These are phyloP conservation scores for Gopherus evgoodei DNA, from an alignment of 2,113 vertebrate genomes.

Conservation along the genomic window DNA sequence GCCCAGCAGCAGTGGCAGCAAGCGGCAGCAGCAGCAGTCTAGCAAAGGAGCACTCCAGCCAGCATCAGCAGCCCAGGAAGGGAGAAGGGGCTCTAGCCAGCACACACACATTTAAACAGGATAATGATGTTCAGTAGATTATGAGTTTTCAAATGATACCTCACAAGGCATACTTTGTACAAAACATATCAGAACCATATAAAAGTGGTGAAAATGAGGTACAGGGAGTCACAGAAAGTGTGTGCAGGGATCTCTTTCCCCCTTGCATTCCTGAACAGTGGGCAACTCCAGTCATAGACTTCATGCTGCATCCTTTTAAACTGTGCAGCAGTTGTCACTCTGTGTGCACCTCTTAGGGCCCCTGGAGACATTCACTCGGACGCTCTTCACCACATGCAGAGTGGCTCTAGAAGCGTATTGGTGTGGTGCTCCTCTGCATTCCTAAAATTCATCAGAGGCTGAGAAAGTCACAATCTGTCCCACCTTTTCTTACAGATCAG, in stretches of 20 bases:
- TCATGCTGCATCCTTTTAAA: background rate
- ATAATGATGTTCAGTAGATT: too few relatives aligned
- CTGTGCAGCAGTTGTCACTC: background rate
- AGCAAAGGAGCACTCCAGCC: too few relatives aligned
- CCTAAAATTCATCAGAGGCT: background rate
- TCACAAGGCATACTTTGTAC: too few relatives aligned
- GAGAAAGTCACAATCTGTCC: background rate
- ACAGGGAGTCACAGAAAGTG: too few relatives aligned
- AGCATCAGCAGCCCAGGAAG: too few relatives aligned
- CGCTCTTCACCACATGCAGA: background rate
- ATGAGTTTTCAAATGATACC: too few relatives aligned
- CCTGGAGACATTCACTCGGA: background rate
- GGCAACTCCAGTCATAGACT: background rate
- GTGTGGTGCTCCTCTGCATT: background rate
- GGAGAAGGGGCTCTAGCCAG: too few relatives aligned
- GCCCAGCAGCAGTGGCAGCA: too few relatives aligned
- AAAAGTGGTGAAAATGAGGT: too few relatives aligned
- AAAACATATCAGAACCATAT: too few relatives aligned
- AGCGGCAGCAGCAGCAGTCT: too few relatives aligned
- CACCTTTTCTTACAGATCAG: background rate
- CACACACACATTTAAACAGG: too few relatives aligned
- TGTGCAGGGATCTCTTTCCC: background rate
- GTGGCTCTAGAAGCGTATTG: background rate
- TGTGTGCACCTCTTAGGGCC: background rate
- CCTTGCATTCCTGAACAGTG: background rate